Evolutionary conservation across 2,888 invertebrate species (phyloP), one percentile per base, ranked within the genome.

Genomic region (Phlogophora meticulosa): DNA sequence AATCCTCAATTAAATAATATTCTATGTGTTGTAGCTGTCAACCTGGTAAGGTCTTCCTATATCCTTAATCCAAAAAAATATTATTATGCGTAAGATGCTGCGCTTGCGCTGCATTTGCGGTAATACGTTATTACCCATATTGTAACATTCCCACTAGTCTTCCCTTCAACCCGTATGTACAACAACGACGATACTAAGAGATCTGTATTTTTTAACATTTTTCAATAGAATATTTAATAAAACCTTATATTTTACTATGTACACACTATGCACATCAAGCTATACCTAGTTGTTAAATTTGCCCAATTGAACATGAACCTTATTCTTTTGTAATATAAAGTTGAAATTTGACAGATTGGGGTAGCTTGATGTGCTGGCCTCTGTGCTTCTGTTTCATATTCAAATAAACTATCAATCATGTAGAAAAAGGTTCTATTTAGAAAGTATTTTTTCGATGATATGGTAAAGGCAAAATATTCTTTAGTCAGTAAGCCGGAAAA

Each of bases 171-270:
- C 48, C 57, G n/a, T 48, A 70, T 83, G 83, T 80, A 85, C 76
- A 81, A 83, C 52, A 76, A 57, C 55, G 61, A 78, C 57, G 65
- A 80, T 83, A 74, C 61, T 65, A 63, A 85, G 62, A 78, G 63
- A 82, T 75, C 63, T 79, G 81, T 81, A 78, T 87, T 86, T 85
- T 83, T 79, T 78, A 67, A 78, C 49, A 38, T 67, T 80, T 78
- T 79, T 69, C 60, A 67, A 65, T 64, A 78, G 67, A n/a, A 56
- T 72, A 59, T 72, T 63, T 56, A 68, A 59, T 51, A 69, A 59
- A 64, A 64, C 64, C n/a, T 43, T 49, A 57, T 63, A 78, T 81
- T 78, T 78, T 78, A 69, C 53, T 68, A 78, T 48, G 55, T 52
- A 49, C n/a, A n/a, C n/a, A n/a, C n/a, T n/a, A n/a, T n/a, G n/a